Evolutionary conservation across 1,140 invertebrate species (phyloP).

Genomic region (Procambarus clarkii): DNA sequence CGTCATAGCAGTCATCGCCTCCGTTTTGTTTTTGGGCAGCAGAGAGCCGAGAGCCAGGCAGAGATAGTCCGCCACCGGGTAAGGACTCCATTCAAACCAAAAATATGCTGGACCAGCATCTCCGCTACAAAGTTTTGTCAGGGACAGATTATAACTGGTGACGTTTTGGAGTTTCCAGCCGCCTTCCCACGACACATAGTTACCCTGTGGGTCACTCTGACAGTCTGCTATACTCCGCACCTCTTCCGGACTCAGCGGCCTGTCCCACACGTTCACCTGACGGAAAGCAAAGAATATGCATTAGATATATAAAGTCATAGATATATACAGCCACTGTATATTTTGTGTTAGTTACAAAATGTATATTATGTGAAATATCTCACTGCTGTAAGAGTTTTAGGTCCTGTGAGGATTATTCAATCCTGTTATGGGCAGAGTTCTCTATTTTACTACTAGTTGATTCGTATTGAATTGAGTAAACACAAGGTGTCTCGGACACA

Average conservation of each 20-base stretch:
- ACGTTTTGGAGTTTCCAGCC: slow-evolving; percentile 30
- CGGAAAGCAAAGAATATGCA: background rate
- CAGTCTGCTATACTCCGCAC: slow-evolving; percentile 21
- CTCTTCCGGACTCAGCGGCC: slow-evolving; percentile 1
- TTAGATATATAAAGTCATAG: too few species aligned
- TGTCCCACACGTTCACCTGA: slow-evolving; percentile 61
- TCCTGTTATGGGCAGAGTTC: too few species aligned
- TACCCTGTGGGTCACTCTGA: slow-evolving; percentile 34
- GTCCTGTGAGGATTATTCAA: too few species aligned
- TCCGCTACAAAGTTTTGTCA: slow-evolving; percentile 8
- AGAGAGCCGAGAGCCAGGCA: slow-evolving; percentile 26
- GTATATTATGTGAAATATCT: too few species aligned
- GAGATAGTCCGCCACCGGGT: slow-evolving; percentile 4
- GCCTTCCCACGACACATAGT: slow-evolving; percentile 49
- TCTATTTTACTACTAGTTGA: too few species aligned
- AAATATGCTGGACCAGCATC: slow-evolving; percentile 21
- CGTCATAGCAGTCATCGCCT: background rate
- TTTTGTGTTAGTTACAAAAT: too few species aligned
- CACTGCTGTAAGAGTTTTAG: too few species aligned
- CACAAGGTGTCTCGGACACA: too few species aligned
- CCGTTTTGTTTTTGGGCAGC: background rate
- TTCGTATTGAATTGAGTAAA: too few species aligned
- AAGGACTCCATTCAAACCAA: slow-evolving; percentile 7
- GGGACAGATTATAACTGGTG: slow-evolving; percentile 37
- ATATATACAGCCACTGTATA: too few species aligned